These are phyloP conservation scores for Antrozous pallidus DNA, from an alignment of 2,797 vertebrate species.

Conservation along the genomic window DNA sequence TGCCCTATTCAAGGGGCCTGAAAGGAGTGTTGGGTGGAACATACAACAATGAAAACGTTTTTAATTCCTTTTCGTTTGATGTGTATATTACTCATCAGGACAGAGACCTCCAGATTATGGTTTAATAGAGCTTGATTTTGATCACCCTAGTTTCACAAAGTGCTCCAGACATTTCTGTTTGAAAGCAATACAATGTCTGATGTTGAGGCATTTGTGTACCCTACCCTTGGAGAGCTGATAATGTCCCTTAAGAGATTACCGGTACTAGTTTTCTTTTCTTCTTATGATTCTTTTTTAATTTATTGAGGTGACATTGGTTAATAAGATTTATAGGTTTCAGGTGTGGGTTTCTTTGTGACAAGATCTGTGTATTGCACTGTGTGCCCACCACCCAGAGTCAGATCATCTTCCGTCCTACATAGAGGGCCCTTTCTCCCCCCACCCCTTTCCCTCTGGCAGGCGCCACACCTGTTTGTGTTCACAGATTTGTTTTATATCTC, in stretches of 20 bases:
- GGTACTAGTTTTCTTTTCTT: background rate
- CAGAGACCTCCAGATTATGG: background rate
- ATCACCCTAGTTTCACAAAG: background rate
- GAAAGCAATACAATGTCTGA: background rate
- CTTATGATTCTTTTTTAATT: background rate
- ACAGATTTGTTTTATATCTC: background rate
- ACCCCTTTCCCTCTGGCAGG: background rate
- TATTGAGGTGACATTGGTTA: background rate
- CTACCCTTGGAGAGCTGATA: background rate
- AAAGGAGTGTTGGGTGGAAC: background rate
- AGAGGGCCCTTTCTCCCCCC: background rate
- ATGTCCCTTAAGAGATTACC: background rate
- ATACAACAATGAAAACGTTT: background rate
- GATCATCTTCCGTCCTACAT: background rate
- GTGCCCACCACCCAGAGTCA: background rate
- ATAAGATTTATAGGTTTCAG: background rate
- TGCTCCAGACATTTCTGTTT: background rate
- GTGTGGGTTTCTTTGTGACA: background rate
- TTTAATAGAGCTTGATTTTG: slow-evolving; percentile 15
- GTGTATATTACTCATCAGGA: background rate
- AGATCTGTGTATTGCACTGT: background rate
- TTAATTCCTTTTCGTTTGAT: background rate
- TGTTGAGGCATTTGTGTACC: background rate
- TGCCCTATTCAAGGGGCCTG: background rate
- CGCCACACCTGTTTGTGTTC: background rate